Evolutionary conservation across 2,888 invertebrate species (phyloP).

Genomic region (Pogonocherus hispidulus): DNA sequence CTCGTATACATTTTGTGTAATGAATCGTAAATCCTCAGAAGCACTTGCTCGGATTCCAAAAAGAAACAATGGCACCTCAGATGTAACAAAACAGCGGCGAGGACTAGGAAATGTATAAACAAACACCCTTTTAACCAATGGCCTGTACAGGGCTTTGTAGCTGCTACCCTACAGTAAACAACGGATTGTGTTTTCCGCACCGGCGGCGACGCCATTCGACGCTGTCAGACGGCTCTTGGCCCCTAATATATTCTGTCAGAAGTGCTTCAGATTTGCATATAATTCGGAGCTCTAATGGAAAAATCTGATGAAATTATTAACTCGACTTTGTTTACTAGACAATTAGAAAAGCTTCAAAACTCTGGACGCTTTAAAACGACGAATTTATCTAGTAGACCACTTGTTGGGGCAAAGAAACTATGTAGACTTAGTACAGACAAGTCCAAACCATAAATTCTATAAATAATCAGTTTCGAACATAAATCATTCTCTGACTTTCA

Average conservation of each 20-base stretch:
- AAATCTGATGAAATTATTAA: slow-evolving; percentile 43
- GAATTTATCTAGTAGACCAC: background rate
- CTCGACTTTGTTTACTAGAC: slow-evolving; percentile 13
- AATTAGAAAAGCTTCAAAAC: background rate
- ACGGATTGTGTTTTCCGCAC: slow-evolving; percentile 11
- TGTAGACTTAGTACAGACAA: too few relatives aligned
- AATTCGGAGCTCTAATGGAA: slow-evolving; percentile 39
- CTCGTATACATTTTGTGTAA: slow-evolving; percentile 36
- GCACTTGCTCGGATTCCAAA: slow-evolving; percentile 40
- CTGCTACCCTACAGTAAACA: slow-evolving; percentile 14
- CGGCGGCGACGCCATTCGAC: background rate
- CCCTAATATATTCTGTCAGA: slow-evolving; percentile 39
- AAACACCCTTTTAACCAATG: slow-evolving; percentile 28
- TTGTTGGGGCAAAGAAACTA: too few relatives aligned
- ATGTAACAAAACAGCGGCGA: slow-evolving; percentile 29
- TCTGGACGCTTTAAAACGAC: background rate
- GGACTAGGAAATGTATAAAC: slow-evolving; percentile 23
- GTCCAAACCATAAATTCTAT: too few relatives aligned
- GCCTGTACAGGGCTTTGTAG: slow-evolving; percentile 21
- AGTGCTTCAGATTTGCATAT: slow-evolving; percentile 42
- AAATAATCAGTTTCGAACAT: too few relatives aligned
- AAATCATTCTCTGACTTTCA: too few relatives aligned
- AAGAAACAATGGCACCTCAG: slow-evolving; percentile 45
- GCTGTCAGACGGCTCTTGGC: background rate
- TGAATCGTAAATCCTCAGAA: slow-evolving; percentile 44